phyloP scores from a whole-genome alignment of 2,888 invertebrate genomes.

The Falcaria lacertinaria region DNA sequence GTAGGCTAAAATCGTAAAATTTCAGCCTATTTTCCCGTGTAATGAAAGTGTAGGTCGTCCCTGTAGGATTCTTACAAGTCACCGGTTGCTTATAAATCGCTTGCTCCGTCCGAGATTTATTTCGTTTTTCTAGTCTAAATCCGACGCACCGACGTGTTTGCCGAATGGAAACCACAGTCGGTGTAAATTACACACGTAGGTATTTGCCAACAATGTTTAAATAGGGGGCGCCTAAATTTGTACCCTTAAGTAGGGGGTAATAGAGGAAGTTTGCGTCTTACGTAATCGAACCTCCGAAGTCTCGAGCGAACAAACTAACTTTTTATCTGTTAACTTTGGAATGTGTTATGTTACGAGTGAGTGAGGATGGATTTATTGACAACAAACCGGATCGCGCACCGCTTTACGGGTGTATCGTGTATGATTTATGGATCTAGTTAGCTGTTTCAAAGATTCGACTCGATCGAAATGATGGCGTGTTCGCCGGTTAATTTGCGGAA shows the following conservation, averaged over 20 bases:
- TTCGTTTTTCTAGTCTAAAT: constrained; percentile 36
- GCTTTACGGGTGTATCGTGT: constrained; percentile 14
- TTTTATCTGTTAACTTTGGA: constrained; percentile 63
- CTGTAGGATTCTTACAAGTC: constrained; percentile 64
- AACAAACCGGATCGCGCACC: constrained; percentile 31
- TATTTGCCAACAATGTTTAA: constrained; percentile 61
- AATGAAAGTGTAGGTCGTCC: constrained; percentile 52
- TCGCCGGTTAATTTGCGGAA: not conserved
- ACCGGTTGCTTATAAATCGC: constrained; percentile 68
- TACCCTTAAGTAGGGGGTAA: constrained; percentile 59
- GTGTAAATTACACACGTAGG: constrained; percentile 61
- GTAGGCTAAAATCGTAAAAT: constrained; percentile 43
- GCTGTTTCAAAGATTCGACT: constrained; percentile 7
- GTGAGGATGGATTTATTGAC: constrained; percentile 52
- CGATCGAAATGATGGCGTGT: not conserved
- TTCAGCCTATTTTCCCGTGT: constrained; percentile 45
- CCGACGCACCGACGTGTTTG: constrained; percentile 28
- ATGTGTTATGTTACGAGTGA: constrained; percentile 47
- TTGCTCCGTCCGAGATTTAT: constrained; percentile 59
- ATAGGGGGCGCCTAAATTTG: constrained; percentile 58
- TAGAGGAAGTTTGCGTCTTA: constrained; percentile 60
- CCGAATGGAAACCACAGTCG: constrained; percentile 52
- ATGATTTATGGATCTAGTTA: constrained; percentile 9
- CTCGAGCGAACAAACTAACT: constrained; percentile 52
- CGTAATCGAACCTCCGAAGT: constrained; percentile 52